Evolutionary conservation across 2,888 invertebrate genomes (phyloP).

Genomic region (Lepidocyrtoides sp.): DNA sequence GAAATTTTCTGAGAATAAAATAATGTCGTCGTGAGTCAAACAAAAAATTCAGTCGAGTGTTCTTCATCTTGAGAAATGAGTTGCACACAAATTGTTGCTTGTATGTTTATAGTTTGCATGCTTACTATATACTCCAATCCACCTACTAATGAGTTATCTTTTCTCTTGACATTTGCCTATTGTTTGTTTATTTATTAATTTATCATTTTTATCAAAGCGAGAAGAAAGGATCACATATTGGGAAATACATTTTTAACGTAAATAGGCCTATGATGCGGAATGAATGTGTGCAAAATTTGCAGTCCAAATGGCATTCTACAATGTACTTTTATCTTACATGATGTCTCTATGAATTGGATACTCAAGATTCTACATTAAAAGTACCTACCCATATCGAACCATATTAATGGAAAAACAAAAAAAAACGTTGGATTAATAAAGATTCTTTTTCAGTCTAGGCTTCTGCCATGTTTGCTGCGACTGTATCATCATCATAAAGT

Average conservation of each 20-base stretch:
- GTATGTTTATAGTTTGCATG: neutral
- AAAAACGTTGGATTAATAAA: constrained; percentile 62
- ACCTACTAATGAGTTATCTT: constrained; percentile 42
- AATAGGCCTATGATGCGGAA: neutral
- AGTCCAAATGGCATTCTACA: no score
- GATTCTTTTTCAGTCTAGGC: neutral
- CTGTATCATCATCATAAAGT: constrained; percentile 37
- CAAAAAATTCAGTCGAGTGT: neutral
- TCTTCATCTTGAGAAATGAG: neutral
- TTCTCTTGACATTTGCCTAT: constrained; percentile 50
- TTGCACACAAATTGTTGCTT: neutral
- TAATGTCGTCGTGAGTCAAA: constrained; percentile 9
- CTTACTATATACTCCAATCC: constrained; percentile 29
- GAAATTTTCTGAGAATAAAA: neutral
- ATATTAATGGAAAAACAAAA: neutral
- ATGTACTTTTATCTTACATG: neutral
- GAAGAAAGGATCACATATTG: constrained; percentile 45
- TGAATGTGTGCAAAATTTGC: no score
- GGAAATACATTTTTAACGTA: constrained; percentile 8
- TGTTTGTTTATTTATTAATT: constrained; percentile 62
- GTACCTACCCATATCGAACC: constrained; percentile 1
- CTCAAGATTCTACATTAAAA: no score
- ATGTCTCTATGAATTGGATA: no score
- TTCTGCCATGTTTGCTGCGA: constrained; percentile 24
- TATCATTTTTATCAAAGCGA: constrained; percentile 50